These are phyloP conservation scores for Struthio camelus DNA, from an alignment of 2,113 vertebrate genomes.

Conservation along the genomic window DNA sequence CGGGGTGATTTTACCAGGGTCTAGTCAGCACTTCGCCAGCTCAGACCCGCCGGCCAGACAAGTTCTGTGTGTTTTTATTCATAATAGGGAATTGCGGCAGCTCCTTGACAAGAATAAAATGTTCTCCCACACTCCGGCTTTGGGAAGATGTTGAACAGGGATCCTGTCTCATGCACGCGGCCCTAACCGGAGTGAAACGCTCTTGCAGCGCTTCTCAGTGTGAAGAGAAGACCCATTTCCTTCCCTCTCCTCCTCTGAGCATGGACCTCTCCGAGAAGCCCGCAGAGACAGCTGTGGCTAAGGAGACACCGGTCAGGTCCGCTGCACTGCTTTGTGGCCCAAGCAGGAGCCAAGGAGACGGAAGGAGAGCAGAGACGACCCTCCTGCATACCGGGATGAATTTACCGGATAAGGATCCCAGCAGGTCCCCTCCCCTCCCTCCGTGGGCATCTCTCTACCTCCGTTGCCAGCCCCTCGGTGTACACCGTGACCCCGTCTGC, in stretches of 20 bases:
- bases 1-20: background rate
- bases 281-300: rapidly evolving
- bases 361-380: too few species aligned
- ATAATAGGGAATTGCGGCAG: background rate
- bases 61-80: background rate
- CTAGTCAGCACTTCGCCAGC: background rate
- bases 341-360: too few species aligned
- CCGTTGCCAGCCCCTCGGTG: background rate
- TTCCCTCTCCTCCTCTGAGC: background rate
- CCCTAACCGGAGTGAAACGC: background rate
- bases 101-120: background rate
- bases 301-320: background rate
- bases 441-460: background rate
- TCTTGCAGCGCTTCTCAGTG: rapidly evolving
- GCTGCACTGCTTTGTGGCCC: too few species aligned
- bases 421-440: background rate
- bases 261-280: background rate
- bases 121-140: background rate
- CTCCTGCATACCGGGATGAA: background rate
- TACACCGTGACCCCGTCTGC: background rate
- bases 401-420: background rate
- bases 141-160: background rate
- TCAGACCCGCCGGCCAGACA: background rate
- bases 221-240: background rate
- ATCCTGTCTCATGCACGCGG: rapidly evolving